Evolutionary conservation across 2,888 invertebrate species (phyloP).

Genomic region (Tetanocera ferruginea): DNA sequence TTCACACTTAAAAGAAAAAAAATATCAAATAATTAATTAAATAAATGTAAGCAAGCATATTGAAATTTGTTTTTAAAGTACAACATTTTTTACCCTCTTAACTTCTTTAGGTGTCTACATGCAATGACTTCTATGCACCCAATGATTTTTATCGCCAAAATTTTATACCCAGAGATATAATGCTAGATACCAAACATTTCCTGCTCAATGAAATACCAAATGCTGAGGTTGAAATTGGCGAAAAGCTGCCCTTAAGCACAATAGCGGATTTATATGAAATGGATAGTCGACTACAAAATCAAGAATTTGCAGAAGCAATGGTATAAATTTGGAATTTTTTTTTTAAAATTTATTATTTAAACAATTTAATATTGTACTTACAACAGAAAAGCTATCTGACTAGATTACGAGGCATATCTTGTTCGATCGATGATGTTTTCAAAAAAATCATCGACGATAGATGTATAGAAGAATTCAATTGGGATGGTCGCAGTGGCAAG

Average conservation of each 20-base stretch:
- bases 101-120: too few relatives aligned
- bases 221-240: neutral
- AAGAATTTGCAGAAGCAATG: slow-evolving; percentile 1
- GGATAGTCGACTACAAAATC: neutral
- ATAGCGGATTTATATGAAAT: slow-evolving; percentile 5
- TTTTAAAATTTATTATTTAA: neutral
- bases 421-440: slow-evolving; percentile 13
- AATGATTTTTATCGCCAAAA: neutral
- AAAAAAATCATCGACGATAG: slow-evolving; percentile 15
- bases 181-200: neutral
- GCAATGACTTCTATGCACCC: too few relatives aligned
- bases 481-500: slow-evolving; percentile 27
- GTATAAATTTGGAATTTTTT: neutral
- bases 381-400: neutral
- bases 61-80: too few relatives aligned
- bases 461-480: slow-evolving; percentile 24
- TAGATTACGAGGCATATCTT: slow-evolving; percentile 1
- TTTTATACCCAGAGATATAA: neutral
- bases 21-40: too few relatives aligned
- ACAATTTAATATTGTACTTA: neutral
- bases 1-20: too few relatives aligned
- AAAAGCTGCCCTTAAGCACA: neutral
- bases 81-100: too few relatives aligned
- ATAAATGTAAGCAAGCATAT: too few relatives aligned
- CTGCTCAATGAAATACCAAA: slow-evolving; percentile 5